These are phyloP conservation scores for Pegoplata infirma DNA, from an alignment of 2,888 invertebrate species.

Conservation along the genomic window DNA sequence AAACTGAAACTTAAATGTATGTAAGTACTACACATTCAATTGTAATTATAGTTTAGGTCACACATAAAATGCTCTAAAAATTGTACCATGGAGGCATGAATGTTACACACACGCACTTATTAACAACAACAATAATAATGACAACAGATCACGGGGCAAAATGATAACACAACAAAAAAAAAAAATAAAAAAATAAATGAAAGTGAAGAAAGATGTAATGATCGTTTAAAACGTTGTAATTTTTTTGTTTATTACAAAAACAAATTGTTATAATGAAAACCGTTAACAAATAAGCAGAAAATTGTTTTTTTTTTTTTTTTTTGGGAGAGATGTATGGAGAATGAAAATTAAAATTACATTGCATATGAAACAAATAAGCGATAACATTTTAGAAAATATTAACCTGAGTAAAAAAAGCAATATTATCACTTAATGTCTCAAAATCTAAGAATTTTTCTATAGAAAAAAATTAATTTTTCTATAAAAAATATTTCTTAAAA, in stretches of 20 bases:
- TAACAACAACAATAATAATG: no score
- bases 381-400: conserved; percentile 11
- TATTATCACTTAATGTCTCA: no score
- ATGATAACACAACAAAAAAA: no score
- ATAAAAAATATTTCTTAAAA: no score
- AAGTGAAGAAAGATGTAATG: conserved; percentile 62
- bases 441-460: no score
- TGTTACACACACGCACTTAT: background rate
- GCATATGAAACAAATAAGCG: conserved; percentile 36
- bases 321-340: no score
- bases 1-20: background rate
- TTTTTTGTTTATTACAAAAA: no score
- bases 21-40: background rate
- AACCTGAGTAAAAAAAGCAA: background rate
- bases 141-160: background rate
- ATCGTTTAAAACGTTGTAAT: conserved; percentile 14
- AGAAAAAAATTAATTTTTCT: no score
- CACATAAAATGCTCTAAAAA: conserved; percentile 42
- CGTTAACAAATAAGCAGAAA: conserved; percentile 6
- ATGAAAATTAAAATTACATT: conserved; percentile 5
- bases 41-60: conserved; percentile 48
- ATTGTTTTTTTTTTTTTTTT: no score
- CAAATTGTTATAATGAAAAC: conserved; percentile 13
- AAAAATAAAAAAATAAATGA: no score
- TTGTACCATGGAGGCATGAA: background rate